Conservation (phyloP, 2,797 vertebrate genomes). For the Babyrousa celebensis region DNA sequence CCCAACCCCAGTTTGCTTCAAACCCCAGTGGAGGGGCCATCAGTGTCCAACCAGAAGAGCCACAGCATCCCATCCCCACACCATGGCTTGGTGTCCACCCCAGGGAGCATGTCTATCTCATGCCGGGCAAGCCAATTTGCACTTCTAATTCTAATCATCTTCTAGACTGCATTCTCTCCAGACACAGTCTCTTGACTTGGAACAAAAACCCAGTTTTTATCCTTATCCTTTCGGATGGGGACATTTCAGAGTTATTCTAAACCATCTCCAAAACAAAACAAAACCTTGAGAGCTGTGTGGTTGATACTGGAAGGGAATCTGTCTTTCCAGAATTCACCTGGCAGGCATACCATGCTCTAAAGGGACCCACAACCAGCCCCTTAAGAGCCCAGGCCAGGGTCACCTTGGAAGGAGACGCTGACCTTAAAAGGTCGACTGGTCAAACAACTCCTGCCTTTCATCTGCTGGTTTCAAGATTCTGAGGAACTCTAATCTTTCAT, state of each 20-base stretch:
- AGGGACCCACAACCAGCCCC: neutral
- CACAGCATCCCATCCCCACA: neutral
- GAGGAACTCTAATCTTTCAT: neutral
- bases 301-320: neutral
- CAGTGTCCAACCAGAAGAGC: neutral
- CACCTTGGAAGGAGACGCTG: neutral
- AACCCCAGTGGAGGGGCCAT: neutral
- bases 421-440: neutral
- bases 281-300: neutral
- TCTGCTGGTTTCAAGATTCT: neutral
- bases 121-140: neutral
- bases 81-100: neutral
- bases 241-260: conserved; percentile 53
- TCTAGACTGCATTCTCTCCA: conserved; percentile 15
- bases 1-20: neutral
- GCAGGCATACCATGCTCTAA: neutral
- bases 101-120: neutral
- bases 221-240: neutral
- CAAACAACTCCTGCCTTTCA: neutral
- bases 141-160: conserved; percentile 35
- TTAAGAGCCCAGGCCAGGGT: neutral
- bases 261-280: conserved; percentile 16
- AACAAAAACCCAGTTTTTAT: neutral
- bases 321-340: neutral
- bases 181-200: neutral